Conservation (phyloP, 2,797 vertebrate genomes). For the Gymnothorax javanicus region DNA sequence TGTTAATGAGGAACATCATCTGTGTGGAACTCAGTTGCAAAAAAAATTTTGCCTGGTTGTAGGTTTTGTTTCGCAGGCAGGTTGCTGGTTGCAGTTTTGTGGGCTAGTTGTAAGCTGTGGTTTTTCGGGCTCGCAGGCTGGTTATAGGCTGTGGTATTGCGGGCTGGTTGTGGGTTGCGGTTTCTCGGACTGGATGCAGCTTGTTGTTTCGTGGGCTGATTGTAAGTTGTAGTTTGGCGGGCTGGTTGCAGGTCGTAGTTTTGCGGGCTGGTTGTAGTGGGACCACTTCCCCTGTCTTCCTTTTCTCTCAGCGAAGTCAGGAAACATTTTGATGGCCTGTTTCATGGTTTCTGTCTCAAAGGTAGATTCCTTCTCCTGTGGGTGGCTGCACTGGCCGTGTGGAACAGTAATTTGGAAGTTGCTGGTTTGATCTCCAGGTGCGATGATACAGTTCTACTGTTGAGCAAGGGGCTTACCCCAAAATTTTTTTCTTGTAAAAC, state of each 20-base stretch:
- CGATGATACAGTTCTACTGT: not conserved
- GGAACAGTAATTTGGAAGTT: not conserved
- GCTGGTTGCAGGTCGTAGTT: not conserved
- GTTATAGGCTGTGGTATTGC: too few species aligned
- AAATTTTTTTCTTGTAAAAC: not conserved
- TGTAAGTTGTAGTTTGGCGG: not conserved
- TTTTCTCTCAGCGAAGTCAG: slow-evolving; percentile 43
- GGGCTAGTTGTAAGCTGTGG: too few species aligned
- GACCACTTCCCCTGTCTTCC: slow-evolving; percentile 46
- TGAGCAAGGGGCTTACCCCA: not conserved
- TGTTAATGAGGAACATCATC: too few species aligned
- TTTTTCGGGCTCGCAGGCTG: too few species aligned
- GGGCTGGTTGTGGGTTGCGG: too few species aligned
- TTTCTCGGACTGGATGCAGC: not conserved
- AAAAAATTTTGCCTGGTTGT: too few species aligned
- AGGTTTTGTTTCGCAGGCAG: too few species aligned
- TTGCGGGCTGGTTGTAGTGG: not conserved
- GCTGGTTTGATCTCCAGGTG: not conserved
- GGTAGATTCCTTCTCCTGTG: not conserved
- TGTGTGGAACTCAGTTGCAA: too few species aligned
- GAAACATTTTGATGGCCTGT: slow-evolving; percentile 28
- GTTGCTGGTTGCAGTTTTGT: not conserved
- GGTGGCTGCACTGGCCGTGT: not conserved
- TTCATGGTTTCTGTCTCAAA: not conserved
- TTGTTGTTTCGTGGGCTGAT: not conserved